Evolutionary conservation across 37 sponge, comb jelly and placozoan genomes (phyloP).

Genomic region (Petrosia ficiformis): DNA sequence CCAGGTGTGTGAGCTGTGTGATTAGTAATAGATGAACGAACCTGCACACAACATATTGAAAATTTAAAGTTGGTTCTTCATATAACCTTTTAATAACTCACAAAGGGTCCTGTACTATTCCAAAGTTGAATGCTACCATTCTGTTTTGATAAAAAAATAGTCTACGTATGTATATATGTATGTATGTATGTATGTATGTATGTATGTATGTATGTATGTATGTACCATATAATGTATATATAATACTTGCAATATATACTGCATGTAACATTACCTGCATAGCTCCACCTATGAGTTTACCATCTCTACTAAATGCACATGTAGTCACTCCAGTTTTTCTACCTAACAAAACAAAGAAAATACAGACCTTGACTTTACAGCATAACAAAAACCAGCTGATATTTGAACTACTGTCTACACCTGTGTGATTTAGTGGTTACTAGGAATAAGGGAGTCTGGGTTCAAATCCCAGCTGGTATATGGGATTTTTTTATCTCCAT

Average conservation of each 20-base stretch:
- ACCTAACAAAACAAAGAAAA: constrained; percentile 24
- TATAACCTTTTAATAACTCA: constrained; percentile 23
- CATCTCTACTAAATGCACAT: constrained; percentile 68
- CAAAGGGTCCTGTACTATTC: constrained; percentile 72
- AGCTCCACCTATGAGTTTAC: constrained; percentile 70
- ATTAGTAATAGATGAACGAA: constrained; percentile 54
- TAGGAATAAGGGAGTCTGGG: too few relatives aligned
- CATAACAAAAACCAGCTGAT: too few relatives aligned
- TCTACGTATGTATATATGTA: background rate
- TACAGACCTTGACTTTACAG: background rate
- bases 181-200: too few relatives aligned
- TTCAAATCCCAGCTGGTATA: too few relatives aligned
- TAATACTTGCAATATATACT: too few relatives aligned
- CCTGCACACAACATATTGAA: constrained; percentile 6
- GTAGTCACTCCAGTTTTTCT: constrained; percentile 65
- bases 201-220: too few relatives aligned
- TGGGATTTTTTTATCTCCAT: too few relatives aligned
- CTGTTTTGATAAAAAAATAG: background rate
- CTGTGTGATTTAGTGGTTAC: too few relatives aligned
- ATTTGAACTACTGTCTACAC: too few relatives aligned
- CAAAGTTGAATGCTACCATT: constrained; percentile 85
- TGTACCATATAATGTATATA: too few relatives aligned
- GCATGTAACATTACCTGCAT: constrained; percentile 3
- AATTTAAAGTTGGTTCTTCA: background rate
- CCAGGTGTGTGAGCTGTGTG: constrained; percentile 68